A percentile compares a stretch with the other conserved stretches of the same genome.
phyloP scores from a whole-genome alignment of 1,140 invertebrate genomes.

The Papilio aristodemus region DNA sequence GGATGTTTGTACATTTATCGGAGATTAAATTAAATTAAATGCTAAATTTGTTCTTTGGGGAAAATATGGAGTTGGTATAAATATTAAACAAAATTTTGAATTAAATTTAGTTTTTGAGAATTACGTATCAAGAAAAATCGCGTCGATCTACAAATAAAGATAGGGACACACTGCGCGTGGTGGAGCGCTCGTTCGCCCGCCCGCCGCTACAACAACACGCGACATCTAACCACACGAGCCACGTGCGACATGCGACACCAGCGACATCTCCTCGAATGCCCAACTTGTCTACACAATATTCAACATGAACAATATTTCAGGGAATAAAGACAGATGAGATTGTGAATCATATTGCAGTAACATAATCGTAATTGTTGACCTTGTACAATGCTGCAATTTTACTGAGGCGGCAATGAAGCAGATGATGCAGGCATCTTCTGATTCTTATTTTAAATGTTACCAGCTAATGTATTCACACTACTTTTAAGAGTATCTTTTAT shows the following conservation, averaged over 20 bases:
- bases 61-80: too few relatives aligned
- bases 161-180: constrained; percentile 46
- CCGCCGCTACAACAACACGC: constrained; percentile 70
- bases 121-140: not conserved
- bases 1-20: not conserved
- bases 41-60: too few relatives aligned
- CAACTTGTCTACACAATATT: not conserved
- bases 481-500: too few relatives aligned
- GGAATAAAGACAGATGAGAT: not conserved
- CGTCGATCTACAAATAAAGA: not conserved
- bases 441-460: too few relatives aligned
- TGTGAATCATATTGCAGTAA: not conserved
- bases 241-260: constrained; percentile 63
- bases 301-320: not conserved
- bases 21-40: not conserved
- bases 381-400: too few relatives aligned
- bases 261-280: constrained; percentile 52
- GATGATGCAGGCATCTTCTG: too few relatives aligned
- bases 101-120: not conserved
- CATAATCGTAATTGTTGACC: not conserved
- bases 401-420: too few relatives aligned
- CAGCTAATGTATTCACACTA: too few relatives aligned
- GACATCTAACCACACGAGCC: constrained; percentile 73
- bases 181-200: constrained; percentile 53
- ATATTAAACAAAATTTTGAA: too few relatives aligned